Evolutionary conservation across 2,888 invertebrate genomes (phyloP), one percentile per base, ranked within the genome.

Genomic region (Rhagium mordax): DNA sequence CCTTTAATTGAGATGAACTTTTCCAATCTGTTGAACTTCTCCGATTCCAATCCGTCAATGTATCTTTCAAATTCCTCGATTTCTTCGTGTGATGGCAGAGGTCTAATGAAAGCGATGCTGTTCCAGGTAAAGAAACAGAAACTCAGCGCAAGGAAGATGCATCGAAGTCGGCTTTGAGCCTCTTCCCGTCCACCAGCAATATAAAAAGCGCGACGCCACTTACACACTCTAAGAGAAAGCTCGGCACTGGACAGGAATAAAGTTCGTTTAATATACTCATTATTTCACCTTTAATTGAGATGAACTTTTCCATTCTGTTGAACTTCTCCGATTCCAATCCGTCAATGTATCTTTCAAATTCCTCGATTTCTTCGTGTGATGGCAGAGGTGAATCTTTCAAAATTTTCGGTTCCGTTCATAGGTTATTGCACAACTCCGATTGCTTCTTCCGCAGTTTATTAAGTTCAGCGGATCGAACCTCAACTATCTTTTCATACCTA

Each of bases 71-170:
- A 89, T 49, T 89, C 88, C 10, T 90, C 87, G 10, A 95, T 84
- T 72, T 94, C 91, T 2, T 90, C 89, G 20, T 91, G 90, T 0
- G 91, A 89, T 0, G 94, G 94, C 16, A 95, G 78, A 0, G 91
- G 90, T 0, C n/a, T n/a, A n/a, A n/a, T n/a, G n/a, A n/a, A n/a
- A n/a, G n/a, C n/a, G n/a, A n/a, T n/a, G n/a, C n/a, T n/a, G n/a
- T 24, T 24, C 24, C 24, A 24, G 24, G 24, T 4, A 24, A 24
- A 6, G 24, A 24, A 24, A 6, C 24, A 4, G 6, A 24, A 24
- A 24, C 24, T 24, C 3, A 24, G 24, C 6, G 24, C 24, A 6
- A 24, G 24, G 6, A 24, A 24, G 6, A 3, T 24, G 6, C 24
- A 3, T 3, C 24, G 6, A 24, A 24, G 24, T 24, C 24, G 24